Evolutionary conservation across 1,140 invertebrate species (phyloP).

Genomic region (Pseudoatta argentina): DNA sequence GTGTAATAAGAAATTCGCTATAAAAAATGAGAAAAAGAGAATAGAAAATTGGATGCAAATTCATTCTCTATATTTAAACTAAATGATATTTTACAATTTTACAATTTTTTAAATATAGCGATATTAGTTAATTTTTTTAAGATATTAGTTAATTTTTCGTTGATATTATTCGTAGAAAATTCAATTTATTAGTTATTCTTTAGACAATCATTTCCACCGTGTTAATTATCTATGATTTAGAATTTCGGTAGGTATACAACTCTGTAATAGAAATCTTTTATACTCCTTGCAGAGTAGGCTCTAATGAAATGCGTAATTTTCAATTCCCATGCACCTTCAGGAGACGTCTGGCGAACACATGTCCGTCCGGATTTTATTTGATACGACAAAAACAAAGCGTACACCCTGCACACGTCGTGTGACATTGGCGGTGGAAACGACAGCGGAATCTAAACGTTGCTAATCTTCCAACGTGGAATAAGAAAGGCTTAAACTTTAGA

Average conservation of each 20-base stretch:
- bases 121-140: background rate
- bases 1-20: too few relatives aligned
- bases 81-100: background rate
- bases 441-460: slow-evolving; percentile 62
- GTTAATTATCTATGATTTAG: background rate
- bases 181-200: background rate
- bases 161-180: background rate
- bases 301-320: slow-evolving; percentile 80
- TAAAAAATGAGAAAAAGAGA: background rate
- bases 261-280: slow-evolving; percentile 27
- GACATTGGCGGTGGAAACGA: slow-evolving; percentile 68
- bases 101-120: background rate
- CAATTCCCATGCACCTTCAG: slow-evolving; percentile 80
- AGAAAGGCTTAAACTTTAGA: slow-evolving; percentile 11
- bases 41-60: background rate
- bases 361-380: slow-evolving; percentile 79
- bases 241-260: too few relatives aligned
- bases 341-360: slow-evolving; percentile 81
- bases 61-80: background rate
- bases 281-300: slow-evolving; percentile 41
- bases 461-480: slow-evolving; percentile 44
- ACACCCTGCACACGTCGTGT: slow-evolving; percentile 68
- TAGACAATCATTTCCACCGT: background rate
- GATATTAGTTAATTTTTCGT: background rate
- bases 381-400: slow-evolving; percentile 75